Conservation (phyloP, 2,888 invertebrate species). For the Cheiracanthium punctorium region DNA sequence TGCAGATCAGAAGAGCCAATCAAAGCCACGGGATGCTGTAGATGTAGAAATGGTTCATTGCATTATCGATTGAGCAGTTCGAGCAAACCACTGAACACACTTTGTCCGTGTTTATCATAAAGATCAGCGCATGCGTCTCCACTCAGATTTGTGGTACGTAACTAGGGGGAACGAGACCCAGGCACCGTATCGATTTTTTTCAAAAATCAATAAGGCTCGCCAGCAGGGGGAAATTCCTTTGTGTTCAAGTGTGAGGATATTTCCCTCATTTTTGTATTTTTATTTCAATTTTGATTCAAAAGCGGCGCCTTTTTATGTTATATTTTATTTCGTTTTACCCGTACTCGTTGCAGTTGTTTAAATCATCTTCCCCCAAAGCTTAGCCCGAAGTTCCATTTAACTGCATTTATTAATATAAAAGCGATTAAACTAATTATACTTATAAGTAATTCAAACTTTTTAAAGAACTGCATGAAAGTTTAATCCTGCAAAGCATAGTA, state of each 20-base stretch:
- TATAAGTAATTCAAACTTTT: too few relatives aligned
- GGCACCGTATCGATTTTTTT: conserved; percentile 41
- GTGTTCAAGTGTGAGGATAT: conserved; percentile 35
- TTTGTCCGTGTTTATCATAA: conserved; percentile 59
- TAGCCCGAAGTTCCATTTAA: too few relatives aligned
- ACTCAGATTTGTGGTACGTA: conserved; percentile 28
- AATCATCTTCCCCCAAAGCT: too few relatives aligned
- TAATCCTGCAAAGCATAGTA: too few relatives aligned
- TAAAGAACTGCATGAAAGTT: too few relatives aligned
- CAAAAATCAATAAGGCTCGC: conserved; percentile 30
- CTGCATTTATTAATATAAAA: too few relatives aligned
- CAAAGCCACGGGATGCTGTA: conserved; percentile 34
- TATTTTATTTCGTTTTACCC: too few relatives aligned
- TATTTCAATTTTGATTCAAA: too few relatives aligned
- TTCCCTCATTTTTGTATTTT: too few relatives aligned
- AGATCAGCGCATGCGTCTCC: conserved; percentile 54
- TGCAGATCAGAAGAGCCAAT: conserved; percentile 53
- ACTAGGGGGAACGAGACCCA: conserved; percentile 51
- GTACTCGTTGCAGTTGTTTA: too few relatives aligned
- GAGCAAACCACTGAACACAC: conserved; percentile 61
- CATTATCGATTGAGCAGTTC: conserved; percentile 64
- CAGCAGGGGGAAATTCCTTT: conserved; percentile 49
- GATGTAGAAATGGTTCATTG: conserved; percentile 63
- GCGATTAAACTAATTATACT: too few relatives aligned
- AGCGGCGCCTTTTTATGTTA: too few relatives aligned